Evolutionary conservation across 2,113 vertebrate species (phyloP).

Genomic region (Solenodon paradoxus): DNA sequence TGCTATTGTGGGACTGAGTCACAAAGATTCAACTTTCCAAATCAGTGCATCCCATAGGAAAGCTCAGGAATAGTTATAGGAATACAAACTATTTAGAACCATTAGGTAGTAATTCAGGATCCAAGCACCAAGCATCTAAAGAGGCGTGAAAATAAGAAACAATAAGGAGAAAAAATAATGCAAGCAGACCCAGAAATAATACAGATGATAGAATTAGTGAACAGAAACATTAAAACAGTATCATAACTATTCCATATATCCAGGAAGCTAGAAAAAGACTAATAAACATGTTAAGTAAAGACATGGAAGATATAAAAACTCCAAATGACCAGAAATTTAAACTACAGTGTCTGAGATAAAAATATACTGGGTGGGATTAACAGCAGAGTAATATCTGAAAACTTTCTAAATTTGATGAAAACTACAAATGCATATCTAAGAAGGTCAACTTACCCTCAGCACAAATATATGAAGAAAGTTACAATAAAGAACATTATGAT

Average conservation of each 20-base stretch:
- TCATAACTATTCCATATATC: background rate
- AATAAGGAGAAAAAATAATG: background rate
- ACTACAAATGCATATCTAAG: background rate
- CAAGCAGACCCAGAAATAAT: background rate
- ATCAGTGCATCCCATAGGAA: background rate
- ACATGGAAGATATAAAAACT: background rate
- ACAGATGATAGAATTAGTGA: background rate
- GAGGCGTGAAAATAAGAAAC: background rate
- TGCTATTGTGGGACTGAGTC: background rate
- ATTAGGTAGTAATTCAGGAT: background rate
- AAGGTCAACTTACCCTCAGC: background rate
- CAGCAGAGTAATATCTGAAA: background rate
- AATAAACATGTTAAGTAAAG: background rate
- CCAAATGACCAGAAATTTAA: background rate
- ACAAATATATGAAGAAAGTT: background rate
- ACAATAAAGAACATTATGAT: background rate
- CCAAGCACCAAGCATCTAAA: background rate
- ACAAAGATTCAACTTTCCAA: background rate
- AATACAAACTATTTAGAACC: background rate
- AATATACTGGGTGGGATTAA: background rate
- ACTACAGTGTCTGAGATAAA: background rate
- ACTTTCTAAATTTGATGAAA: background rate
- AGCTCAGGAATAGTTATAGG: background rate
- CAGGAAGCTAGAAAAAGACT: background rate
- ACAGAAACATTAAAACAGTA: background rate